These are phyloP conservation scores for Troglohyphantes excavatus DNA, from an alignment of 2,888 invertebrate species.

Conservation along the genomic window DNA sequence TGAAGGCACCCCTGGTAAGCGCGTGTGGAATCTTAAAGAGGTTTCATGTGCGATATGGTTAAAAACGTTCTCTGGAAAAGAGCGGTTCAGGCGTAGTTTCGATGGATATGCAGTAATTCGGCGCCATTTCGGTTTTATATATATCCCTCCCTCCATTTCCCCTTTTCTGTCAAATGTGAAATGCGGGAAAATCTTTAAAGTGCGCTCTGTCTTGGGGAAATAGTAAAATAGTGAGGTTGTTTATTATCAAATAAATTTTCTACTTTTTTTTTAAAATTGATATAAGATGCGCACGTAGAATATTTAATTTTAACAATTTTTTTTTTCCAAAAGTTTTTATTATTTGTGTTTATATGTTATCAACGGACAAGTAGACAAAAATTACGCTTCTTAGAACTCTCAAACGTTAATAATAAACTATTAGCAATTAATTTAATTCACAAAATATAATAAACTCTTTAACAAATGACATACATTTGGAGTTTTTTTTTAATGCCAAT, in stretches of 20 bases:
- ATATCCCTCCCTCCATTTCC: neutral
- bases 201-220: neutral
- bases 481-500: no score
- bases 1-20: neutral
- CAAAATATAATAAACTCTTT: no score
- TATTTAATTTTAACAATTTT: no score
- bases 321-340: no score
- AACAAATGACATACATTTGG: no score
- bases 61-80: slow-evolving; percentile 38
- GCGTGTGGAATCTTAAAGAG: slow-evolving; percentile 68
- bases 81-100: neutral
- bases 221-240: neutral
- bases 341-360: no score
- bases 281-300: no score
- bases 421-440: no score
- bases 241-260: neutral
- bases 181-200: neutral
- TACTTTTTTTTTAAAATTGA: neutral
- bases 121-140: neutral
- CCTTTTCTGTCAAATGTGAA: neutral
- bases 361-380: no score
- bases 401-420: no score
- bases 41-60: slow-evolving; percentile 39
- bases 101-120: neutral
- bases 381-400: no score